Base-by-base conservation (phyloP, 2,888 invertebrate species). In the Tetranychus piercei region DNA sequence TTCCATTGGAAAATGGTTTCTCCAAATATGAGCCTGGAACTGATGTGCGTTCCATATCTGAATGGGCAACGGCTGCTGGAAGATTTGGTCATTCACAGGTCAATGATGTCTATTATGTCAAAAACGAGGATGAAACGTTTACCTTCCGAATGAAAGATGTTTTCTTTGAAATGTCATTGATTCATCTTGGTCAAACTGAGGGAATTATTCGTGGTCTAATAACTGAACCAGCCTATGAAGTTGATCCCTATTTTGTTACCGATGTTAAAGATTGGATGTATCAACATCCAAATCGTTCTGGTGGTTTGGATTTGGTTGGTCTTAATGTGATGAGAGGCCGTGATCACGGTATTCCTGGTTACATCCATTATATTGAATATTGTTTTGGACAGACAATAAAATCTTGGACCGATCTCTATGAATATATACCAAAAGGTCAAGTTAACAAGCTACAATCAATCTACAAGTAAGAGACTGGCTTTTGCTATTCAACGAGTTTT, bases 21-120 rank as follows among this genome's bases (percentile, higher is more conserved):
- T 77, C 78, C 9, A 73, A 78, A 73, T 78, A 78, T 67, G 75
- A 77, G 43, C 74, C 77, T 0, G 74, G 76, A 9, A 44, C 76
- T 23, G 78, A 78, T 65, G 76, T 77, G 11, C 77, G 77, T 15
- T 77, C 78, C 5, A 75, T 77, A 3, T 77, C 77, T 44, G 76
- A 78, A 45, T 78, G 76, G 65, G 76, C 77, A 9, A 70, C 70
- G 3, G 77, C 77, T 15, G 77, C 76, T n/a, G 77, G 77, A 34
- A 76, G 78, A 6, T 75, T 76, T 76, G 76, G 76, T 71, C 76
- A 76, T 65, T 76, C 76, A 34, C 76, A 76, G 55, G 69, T 76
- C 8, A 75, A 75, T 22, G 70, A 72, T n/a, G 44, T 72, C 18
- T 76, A 75, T 73, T 72, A 74, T 74, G 75, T 76, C 18, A 23